A percentile compares a stretch with the other conserved stretches of the same genome.
These are phyloP conservation scores for Hemithea aestivaria DNA, from an alignment of 2,888 invertebrate genomes.

Conservation along the genomic window DNA sequence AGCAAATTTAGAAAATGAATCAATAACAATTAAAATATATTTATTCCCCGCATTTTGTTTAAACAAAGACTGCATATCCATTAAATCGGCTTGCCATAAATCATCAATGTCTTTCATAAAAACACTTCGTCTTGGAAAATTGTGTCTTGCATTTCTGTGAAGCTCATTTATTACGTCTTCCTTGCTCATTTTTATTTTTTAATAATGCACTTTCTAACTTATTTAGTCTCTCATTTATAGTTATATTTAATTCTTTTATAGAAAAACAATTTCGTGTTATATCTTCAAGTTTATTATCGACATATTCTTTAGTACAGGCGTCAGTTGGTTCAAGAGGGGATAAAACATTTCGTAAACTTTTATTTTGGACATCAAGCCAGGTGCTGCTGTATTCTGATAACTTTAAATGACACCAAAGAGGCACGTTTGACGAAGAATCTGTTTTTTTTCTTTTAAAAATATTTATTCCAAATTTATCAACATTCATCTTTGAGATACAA, in stretches of 20 bases:
- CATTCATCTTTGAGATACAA: not conserved
- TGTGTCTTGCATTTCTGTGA: constrained; percentile 6
- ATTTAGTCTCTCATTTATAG: not conserved
- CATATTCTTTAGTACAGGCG: constrained; percentile 6
- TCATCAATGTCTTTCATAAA: constrained; percentile 48
- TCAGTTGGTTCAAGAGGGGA: not conserved
- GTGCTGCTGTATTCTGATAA: not conserved
- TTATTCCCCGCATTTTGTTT: constrained; percentile 2
- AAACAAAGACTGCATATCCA: constrained; percentile 24
- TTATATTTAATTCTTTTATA: not conserved
- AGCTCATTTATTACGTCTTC: constrained; percentile 6
- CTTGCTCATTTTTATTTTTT: constrained; percentile 21
- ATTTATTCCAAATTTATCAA: constrained; percentile 6
- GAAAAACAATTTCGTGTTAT: no score
- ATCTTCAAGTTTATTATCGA: not conserved
- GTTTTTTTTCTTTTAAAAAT: not conserved
- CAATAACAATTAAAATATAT: constrained; percentile 7
- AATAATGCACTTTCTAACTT: constrained; percentile 8
- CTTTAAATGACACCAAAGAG: not conserved
- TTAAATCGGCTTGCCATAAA: constrained; percentile 58
- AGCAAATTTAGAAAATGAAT: constrained; percentile 13
- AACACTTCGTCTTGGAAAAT: constrained; percentile 11
- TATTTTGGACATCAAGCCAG: no score
- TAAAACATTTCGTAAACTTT: no score
- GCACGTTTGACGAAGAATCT: no score